A percentile compares a stretch with the other conserved stretches of the same genome.
These are phyloP conservation scores for Erebia aethiops DNA, from an alignment of 2,888 invertebrate species.

Conservation along the genomic window DNA sequence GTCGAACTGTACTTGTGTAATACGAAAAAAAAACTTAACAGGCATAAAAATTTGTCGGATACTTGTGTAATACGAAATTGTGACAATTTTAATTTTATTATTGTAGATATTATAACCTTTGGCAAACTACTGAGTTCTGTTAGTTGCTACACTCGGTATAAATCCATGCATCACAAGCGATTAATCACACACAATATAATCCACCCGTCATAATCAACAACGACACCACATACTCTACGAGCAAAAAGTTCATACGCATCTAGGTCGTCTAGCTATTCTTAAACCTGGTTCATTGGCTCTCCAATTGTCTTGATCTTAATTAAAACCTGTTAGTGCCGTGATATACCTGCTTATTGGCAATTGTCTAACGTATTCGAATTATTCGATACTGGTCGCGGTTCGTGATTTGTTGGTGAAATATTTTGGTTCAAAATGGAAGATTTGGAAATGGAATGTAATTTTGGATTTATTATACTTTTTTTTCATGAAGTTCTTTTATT, in stretches of 20 bases:
- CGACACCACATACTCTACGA: conserved; percentile 12
- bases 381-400: not conserved
- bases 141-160: not conserved
- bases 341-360: conserved; percentile 25
- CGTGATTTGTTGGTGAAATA: conserved; percentile 17
- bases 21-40: too few species aligned
- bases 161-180: not conserved
- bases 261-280: conserved; percentile 40
- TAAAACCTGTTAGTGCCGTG: conserved; percentile 24
- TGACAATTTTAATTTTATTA: not conserved
- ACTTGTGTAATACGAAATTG: too few species aligned
- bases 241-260: conserved; percentile 19
- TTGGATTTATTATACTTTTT: not conserved
- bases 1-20: too few species aligned
- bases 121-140: not conserved
- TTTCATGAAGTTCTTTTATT: not conserved
- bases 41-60: too few species aligned
- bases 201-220: conserved; percentile 5
- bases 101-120: not conserved
- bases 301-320: conserved; percentile 32
- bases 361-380: conserved; percentile 10
- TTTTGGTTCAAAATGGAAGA: not conserved
- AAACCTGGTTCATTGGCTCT: conserved; percentile 39
- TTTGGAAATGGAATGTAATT: conserved; percentile 15
- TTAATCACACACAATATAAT: conserved; percentile 15